Evolutionary conservation across 2,797 vertebrate species (phyloP), one percentile per base, ranked within the genome.

Genomic region (Picus viridis): DNA sequence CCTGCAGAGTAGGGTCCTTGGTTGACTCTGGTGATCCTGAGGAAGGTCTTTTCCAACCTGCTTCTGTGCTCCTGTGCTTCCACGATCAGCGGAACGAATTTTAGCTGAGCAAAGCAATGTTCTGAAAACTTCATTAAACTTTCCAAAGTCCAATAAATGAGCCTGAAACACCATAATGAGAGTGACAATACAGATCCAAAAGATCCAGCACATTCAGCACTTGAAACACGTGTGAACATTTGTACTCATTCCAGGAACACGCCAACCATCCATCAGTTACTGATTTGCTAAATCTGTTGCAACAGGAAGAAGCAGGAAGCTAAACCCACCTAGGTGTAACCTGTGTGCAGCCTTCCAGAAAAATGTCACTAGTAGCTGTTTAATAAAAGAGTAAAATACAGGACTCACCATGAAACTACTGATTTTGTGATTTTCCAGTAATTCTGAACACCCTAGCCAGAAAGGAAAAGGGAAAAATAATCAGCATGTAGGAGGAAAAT

Each of bases 101-200:
- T 87, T 67, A 88, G 89, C 85, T 92, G 89, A 96, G 86, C 45
- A 68, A 83, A 90, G 91, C 83, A 91, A 73, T 67, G 89, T 94
- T 85, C 88, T 71, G 61, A 90, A 84, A 85, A 83, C 45, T 89
- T 79, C 1, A 49, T 90, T 83, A 94, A 93, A 91, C 85, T 90
- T 93, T 95, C 87, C 61, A 56, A 94, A 95, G 89, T 91, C 57
- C 76, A 71, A 19, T 30, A 70, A 92, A 68, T 5, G 41, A 94
- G 89, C 70, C 76, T 70, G 47, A 74, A 87, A 79, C 16, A 4
- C 1, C 18, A 83, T 41, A 49, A 74, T 67, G 7, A 71, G 18
- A 77, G 53, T 53, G 69, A 88, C 70, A 92, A 69, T 32, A 83
- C 15, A 53, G 7, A 90, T 32, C 34, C 79, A 76, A 86, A 68